Evolutionary conservation across 2,888 invertebrate species (phyloP), one percentile per base, ranked within the genome.

Genomic region (Drosophila nr. medialis): DNA sequence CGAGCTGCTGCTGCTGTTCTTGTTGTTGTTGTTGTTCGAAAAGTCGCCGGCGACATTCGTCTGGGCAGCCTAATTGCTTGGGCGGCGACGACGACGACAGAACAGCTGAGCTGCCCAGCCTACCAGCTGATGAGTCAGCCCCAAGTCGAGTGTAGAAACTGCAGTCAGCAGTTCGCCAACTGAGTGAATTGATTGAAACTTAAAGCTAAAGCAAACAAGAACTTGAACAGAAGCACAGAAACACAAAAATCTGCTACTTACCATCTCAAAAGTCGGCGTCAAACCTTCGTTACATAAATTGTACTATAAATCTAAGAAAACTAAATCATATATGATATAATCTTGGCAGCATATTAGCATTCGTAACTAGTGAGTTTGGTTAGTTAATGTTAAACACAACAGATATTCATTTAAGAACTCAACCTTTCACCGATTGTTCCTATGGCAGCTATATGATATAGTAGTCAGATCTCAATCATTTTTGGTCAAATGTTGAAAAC

Each of bases 91-190:
- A 11, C 36, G 15, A 24, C 45, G 15, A 1, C 24, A 18, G 30
- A 30, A 49, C 51, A 63, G 51, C 59, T 64, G 59, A 42, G 61
- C 59, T 24, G 18, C 4, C n/a, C 48, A 29, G 27, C 49, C 53
- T 55, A 64, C 50, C 69, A 75, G 83, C 81, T 69, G 77, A 69
- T 80, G 80, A 80, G 53, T 79, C 80, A 67, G 62, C 48, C 36
- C n/a, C 13, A 30, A 49, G 36, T 55, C 11, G 61, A 74, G 70
- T 51, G 64, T 4, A 42, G 45, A 53, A 42, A 60, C 40, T 62
- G 50, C 42, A 55, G 30, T 5, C 51, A 24, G 13, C 32, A n/a
- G 13, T 36, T 38, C 32, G n/a, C 13, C 13, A 49, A 4, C 15
- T 61, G 51, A 59, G 64, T 50, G 40, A 34, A 36, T 21, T 34